A percentile compares a stretch with the other conserved stretches of the same genome.
phyloP scores from a whole-genome alignment of 1,140 invertebrate genomes.

The Tetramorium alpestre region DNA sequence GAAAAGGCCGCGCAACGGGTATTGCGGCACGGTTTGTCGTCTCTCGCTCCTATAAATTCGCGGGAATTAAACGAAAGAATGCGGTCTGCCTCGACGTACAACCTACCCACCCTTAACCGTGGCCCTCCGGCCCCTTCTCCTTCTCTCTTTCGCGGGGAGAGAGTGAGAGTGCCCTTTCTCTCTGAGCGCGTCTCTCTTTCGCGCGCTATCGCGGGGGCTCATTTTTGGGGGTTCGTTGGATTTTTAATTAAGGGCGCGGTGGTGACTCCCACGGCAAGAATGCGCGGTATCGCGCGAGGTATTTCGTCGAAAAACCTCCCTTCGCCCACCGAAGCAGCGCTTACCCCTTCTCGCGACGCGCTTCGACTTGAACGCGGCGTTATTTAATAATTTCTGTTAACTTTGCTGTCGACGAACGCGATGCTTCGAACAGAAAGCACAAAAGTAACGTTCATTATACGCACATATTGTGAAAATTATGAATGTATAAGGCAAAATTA shows the following conservation, averaged over 20 bases:
- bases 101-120: conserved; percentile 79
- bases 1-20: conserved; percentile 68
- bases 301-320: conserved; percentile 75
- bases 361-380: conserved; percentile 35
- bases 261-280: conserved; percentile 84
- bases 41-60: conserved; percentile 85
- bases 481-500: background rate
- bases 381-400: conserved; percentile 65
- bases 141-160: conserved; percentile 34
- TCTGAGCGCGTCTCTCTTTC: conserved; percentile 48
- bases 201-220: conserved; percentile 69
- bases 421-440: background rate
- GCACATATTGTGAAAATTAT: no score
- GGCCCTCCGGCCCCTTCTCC: conserved; percentile 45
- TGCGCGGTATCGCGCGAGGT: conserved; percentile 81
- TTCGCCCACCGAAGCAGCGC: conserved; percentile 53
- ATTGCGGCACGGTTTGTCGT: conserved; percentile 79
- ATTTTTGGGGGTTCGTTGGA: conserved; percentile 84
- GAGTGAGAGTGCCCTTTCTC: conserved; percentile 25
- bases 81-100: conserved; percentile 85
- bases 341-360: conserved; percentile 17
- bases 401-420: background rate
- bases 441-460: background rate
- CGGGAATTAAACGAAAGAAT: conserved; percentile 86
- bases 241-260: conserved; percentile 86